Conservation (phyloP, 1,140 invertebrate genomes). For the Eciton burchellii region DNA sequence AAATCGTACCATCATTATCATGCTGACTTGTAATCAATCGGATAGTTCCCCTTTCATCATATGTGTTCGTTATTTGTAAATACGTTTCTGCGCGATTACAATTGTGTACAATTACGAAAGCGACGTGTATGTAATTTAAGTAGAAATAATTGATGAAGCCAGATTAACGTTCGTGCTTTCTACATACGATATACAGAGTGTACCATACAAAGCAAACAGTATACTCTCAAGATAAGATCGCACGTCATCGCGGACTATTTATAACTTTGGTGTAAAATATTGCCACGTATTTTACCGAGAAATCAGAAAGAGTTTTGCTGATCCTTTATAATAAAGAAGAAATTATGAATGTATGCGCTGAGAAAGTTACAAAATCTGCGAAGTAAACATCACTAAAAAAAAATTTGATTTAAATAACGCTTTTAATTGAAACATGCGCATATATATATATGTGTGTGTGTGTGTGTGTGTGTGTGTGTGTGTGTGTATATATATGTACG, state of each 20-base stretch:
- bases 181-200: background rate
- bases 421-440: no score
- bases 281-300: background rate
- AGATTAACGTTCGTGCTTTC: no score
- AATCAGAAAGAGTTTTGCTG: background rate
- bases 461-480: no score
- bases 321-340: background rate
- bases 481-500: background rate
- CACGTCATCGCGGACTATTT: background rate
- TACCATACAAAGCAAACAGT: background rate
- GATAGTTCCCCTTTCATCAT: background rate
- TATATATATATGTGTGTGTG: no score
- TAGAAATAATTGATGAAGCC: conserved; percentile 32
- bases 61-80: background rate
- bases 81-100: background rate
- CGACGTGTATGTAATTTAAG: background rate
- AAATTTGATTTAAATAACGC: conserved; percentile 1
- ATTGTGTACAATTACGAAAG: conserved; percentile 22
- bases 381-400: no score
- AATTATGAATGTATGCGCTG: no score
- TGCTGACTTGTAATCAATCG: conserved; percentile 27
- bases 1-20: conserved; percentile 13
- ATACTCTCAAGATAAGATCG: background rate
- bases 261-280: background rate
- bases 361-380: no score